Conservation (phyloP, 2,113 vertebrate species). For the Odontophorus gujanensis region DNA sequence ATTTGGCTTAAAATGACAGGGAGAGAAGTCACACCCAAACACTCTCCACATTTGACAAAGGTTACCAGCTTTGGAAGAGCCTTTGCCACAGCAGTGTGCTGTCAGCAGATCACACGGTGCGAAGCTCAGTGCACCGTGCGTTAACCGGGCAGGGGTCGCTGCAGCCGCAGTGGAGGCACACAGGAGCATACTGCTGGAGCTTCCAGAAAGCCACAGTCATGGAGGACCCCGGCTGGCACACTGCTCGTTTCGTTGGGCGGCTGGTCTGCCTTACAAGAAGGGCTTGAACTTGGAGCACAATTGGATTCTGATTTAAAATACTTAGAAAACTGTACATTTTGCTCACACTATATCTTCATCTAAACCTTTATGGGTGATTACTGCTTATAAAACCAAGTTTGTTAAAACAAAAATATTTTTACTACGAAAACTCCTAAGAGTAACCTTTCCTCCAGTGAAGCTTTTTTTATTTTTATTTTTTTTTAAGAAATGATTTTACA, state of each 20-base stretch:
- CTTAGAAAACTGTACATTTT: neutral
- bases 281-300: neutral
- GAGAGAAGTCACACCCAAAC: neutral
- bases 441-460: neutral
- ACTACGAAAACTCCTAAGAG: neutral
- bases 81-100: neutral
- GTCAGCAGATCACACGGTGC: neutral
- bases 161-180: neutral
- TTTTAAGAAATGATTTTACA: neutral
- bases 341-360: neutral
- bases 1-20: neutral
- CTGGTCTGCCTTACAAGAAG: neutral
- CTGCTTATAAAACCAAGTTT: neutral
- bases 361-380: neutral
- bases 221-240: neutral
- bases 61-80: neutral
- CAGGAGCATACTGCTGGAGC: neutral
- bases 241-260: neutral
- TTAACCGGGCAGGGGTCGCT: neutral
- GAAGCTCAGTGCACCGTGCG: neutral
- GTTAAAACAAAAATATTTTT: neutral
- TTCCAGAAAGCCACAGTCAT: neutral
- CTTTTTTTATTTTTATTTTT: neutral
- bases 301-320: neutral
- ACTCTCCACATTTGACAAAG: neutral